Percentiles rank a stretch among this genome's conserved stretches.
phyloP scores from a whole-genome alignment of 1,140 invertebrate species.

The Apis cerana region DNA sequence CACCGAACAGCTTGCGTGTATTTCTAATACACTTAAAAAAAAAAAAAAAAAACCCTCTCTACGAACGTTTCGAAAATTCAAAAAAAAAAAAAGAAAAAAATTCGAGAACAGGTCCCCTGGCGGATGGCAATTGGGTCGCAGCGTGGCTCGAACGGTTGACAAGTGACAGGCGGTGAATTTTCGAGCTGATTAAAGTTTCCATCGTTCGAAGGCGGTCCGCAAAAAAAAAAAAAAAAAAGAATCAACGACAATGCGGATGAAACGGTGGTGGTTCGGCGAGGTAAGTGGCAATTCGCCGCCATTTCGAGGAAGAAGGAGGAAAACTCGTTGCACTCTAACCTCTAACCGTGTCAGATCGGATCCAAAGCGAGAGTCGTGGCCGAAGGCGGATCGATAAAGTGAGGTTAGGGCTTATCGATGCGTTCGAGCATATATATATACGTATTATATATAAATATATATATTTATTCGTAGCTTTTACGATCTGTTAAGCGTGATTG shows the following conservation, averaged over 20 bases:
- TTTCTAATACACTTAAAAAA: too few relatives aligned
- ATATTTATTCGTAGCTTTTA: not conserved
- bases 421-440: too few relatives aligned
- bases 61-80: too few relatives aligned
- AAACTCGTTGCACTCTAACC: not conserved
- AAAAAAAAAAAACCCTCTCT: too few relatives aligned
- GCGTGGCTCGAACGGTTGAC: not conserved
- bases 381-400: slow-evolving; percentile 7
- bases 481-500: not conserved
- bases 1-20: too few relatives aligned
- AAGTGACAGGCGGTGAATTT: not conserved
- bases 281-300: not conserved
- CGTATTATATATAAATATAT: too few relatives aligned
- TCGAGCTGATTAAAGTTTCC: not conserved
- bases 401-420: not conserved
- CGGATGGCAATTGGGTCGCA: not conserved
- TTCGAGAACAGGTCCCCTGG: too few relatives aligned
- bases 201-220: not conserved
- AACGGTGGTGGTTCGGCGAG: not conserved
- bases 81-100: too few relatives aligned
- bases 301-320: not conserved
- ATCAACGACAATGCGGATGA: not conserved
- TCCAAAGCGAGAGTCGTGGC: not conserved
- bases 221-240: not conserved
- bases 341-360: slow-evolving; percentile 2